Percentiles rank a stretch among this genome's conserved stretches.
Conservation (phyloP, 2,888 invertebrate genomes). For the Limnephilus marmoratus region DNA sequence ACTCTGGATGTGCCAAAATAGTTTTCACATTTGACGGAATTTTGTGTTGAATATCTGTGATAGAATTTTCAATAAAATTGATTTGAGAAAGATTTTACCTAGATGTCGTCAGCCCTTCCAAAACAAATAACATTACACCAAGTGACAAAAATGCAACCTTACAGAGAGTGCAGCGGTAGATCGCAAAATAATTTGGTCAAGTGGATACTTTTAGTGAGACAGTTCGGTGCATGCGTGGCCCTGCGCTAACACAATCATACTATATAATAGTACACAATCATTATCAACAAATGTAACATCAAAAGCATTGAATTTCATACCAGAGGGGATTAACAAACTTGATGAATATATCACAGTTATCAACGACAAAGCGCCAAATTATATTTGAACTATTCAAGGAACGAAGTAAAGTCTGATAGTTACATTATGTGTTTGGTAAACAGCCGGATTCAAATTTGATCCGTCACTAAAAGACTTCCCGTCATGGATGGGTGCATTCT, state of each 20-base stretch:
- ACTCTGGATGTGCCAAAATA: not conserved
- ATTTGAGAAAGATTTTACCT: slow-evolving; percentile 42
- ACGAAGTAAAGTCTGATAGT: not conserved
- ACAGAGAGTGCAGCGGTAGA: slow-evolving; percentile 50
- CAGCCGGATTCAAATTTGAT: not conserved
- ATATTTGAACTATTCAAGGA: not conserved
- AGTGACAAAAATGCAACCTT: slow-evolving; percentile 34
- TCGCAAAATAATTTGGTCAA: slow-evolving; percentile 34
- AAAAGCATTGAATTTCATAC: slow-evolving; percentile 49
- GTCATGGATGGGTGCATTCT: not conserved
- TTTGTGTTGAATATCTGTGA: slow-evolving; percentile 2
- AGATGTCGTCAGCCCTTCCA: slow-evolving; percentile 54
- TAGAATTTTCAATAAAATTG: not conserved
- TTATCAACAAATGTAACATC: slow-evolving; percentile 50
- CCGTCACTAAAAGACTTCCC: not conserved
- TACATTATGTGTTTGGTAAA: not conserved
- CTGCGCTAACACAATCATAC: slow-evolving; percentile 52
- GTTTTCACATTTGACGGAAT: not conserved
- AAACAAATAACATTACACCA: slow-evolving; percentile 49
- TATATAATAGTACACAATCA: slow-evolving; percentile 47
- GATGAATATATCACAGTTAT: slow-evolving; percentile 15
- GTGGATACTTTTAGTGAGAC: slow-evolving; percentile 37
- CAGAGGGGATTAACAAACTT: not conserved
- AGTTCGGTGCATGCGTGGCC: slow-evolving; percentile 39
- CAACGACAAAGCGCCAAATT: slow-evolving; percentile 11